Evolutionary conservation across 1,140 invertebrate genomes (phyloP).

Genomic region (Hyles vespertilio): DNA sequence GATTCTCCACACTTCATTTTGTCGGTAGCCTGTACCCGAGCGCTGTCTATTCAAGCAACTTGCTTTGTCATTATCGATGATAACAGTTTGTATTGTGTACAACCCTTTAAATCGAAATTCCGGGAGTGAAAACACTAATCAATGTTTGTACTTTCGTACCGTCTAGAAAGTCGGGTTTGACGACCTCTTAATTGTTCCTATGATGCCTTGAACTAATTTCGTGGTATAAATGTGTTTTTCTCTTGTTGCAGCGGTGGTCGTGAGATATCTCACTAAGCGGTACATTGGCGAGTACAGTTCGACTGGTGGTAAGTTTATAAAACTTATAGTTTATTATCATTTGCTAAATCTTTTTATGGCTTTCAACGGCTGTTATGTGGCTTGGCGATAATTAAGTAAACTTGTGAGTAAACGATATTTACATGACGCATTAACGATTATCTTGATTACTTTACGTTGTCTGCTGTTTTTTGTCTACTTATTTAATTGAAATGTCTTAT

Average conservation of each 20-base stretch:
- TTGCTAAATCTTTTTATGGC: slow-evolving; percentile 6
- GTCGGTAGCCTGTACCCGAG: slow-evolving; percentile 41
- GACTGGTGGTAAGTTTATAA: slow-evolving; percentile 80
- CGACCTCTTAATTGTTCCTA: slow-evolving; percentile 44
- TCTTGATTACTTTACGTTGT: neutral
- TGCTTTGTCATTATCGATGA: slow-evolving; percentile 60
- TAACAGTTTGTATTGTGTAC: slow-evolving; percentile 52
- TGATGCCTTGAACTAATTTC: neutral
- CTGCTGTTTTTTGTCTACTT: slow-evolving; percentile 5
- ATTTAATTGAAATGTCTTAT: slow-evolving; percentile 32
- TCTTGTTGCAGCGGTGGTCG: slow-evolving; percentile 85
- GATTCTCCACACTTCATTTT: slow-evolving; percentile 58
- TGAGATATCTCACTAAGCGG: slow-evolving; percentile 86
- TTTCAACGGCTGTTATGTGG: slow-evolving; percentile 4
- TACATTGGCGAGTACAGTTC: slow-evolving; percentile 90
- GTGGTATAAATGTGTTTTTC: slow-evolving; percentile 18
- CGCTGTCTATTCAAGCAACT: slow-evolving; percentile 36
- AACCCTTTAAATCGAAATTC: slow-evolving; percentile 45
- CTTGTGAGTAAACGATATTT: neutral
- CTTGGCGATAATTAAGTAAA: too few species aligned
- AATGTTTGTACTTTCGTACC: slow-evolving; percentile 17
- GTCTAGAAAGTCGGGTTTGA: slow-evolving; percentile 59
- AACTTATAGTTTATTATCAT: slow-evolving; percentile 6
- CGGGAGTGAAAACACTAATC: slow-evolving; percentile 62
- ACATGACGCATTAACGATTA: slow-evolving; percentile 1